Conservation (phyloP, 2,888 invertebrate genomes). For the Operophtera brumata region DNA sequence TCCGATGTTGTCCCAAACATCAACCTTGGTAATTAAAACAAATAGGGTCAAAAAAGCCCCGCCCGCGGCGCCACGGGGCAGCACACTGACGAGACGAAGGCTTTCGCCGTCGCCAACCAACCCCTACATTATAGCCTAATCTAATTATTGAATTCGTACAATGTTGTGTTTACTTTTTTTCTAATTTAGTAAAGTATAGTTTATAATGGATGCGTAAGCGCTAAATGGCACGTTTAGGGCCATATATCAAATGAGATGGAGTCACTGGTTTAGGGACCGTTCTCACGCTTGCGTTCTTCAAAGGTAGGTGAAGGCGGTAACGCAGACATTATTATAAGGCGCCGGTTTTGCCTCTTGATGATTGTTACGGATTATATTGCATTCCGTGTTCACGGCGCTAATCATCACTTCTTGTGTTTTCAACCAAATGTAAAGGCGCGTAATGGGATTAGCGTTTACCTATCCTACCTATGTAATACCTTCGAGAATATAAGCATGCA, state of each 20-base stretch:
- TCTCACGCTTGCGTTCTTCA: conserved; percentile 69
- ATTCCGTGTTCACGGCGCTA: conserved; percentile 40
- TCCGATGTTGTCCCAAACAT: conserved; percentile 65
- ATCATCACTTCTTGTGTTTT: conserved; percentile 25
- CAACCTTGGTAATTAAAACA: conserved; percentile 78
- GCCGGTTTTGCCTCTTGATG: conserved; percentile 68
- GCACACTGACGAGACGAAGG: conserved; percentile 41
- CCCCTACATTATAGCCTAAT: conserved; percentile 79
- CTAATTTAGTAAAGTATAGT: conserved; percentile 78
- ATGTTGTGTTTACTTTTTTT: conserved; percentile 80
- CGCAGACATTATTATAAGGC: conserved; percentile 60
- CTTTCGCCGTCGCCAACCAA: conserved; percentile 73
- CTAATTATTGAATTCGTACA: conserved; percentile 81
- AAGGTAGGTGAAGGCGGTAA: conserved; percentile 52
- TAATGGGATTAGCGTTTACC: conserved; percentile 1
- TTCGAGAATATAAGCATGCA: background rate
- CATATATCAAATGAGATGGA: conserved; percentile 74
- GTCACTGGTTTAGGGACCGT: conserved; percentile 64
- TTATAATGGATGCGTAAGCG: conserved; percentile 77
- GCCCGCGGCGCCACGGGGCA: conserved; percentile 78
- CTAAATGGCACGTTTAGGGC: conserved; percentile 79
- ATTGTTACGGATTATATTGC: conserved; percentile 66
- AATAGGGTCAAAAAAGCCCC: conserved; percentile 76
- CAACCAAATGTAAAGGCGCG: conserved; percentile 7
- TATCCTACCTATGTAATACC: background rate